Conservation (phyloP, 2,888 invertebrate genomes). For the Tetragonula carbonaria region DNA sequence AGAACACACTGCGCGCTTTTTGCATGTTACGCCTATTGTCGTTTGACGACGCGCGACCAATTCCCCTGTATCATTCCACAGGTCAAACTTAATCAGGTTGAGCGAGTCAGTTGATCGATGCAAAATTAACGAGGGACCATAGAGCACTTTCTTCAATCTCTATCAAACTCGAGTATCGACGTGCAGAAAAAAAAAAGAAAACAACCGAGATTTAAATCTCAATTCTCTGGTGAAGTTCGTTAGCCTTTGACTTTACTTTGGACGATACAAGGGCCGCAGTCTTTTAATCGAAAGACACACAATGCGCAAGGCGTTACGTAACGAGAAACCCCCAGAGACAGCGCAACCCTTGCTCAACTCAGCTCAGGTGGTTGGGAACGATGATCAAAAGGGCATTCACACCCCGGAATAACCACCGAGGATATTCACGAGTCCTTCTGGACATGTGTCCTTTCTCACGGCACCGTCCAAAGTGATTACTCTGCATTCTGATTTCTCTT, state of each 20-base stretch:
- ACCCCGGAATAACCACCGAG: constrained; percentile 57
- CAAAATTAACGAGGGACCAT: neutral
- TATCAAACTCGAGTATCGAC: too few species aligned
- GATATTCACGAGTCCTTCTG: constrained; percentile 69
- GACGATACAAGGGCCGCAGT: constrained; percentile 38
- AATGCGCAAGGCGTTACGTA: constrained; percentile 48
- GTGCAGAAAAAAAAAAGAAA: too few species aligned
- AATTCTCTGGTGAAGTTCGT: constrained; percentile 11
- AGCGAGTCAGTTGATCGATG: neutral
- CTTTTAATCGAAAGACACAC: constrained; percentile 32
- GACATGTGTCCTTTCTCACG: constrained; percentile 75
- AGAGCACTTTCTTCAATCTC: too few species aligned
- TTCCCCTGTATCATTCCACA: neutral
- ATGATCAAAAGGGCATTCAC: constrained; percentile 71
- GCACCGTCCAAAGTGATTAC: constrained; percentile 56
- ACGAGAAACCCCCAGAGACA: constrained; percentile 50
- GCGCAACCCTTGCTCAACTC: constrained; percentile 60
- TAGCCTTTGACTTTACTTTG: constrained; percentile 23
- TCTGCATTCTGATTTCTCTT: constrained; percentile 74
- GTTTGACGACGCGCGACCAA: constrained; percentile 16
- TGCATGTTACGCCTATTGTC: constrained; percentile 4
- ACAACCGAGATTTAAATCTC: neutral
- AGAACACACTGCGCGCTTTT: constrained; percentile 30
- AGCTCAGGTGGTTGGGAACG: constrained; percentile 74
- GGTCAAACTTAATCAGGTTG: too few species aligned